Conservation (phyloP, 2,888 invertebrate species). For the Orthosia gothica region DNA sequence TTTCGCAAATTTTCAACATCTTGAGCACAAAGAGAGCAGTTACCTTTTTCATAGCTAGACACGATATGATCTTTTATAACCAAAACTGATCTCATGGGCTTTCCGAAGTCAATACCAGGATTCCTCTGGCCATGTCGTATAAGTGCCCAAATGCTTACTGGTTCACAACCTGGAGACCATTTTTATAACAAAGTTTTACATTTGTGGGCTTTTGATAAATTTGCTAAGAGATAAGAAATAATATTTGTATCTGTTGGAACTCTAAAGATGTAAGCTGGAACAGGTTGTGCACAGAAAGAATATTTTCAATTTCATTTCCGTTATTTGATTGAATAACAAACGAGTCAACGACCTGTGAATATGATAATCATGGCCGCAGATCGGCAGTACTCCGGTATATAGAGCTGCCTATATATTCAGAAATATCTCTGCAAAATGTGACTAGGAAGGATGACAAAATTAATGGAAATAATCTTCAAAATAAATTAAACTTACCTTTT, state of each 20-base stretch:
- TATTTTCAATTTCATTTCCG: neutral
- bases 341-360: neutral
- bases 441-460: neutral
- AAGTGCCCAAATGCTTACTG: slow-evolving; percentile 83
- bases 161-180: slow-evolving; percentile 79
- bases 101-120: slow-evolving; percentile 71
- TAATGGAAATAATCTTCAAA: neutral
- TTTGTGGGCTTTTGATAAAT: neutral
- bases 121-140: slow-evolving; percentile 81
- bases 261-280: neutral
- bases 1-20: slow-evolving; percentile 83
- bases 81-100: slow-evolving; percentile 77
- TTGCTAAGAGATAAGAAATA: neutral
- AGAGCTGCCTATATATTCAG: neutral
- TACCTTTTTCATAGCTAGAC: slow-evolving; percentile 79
- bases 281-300: neutral
- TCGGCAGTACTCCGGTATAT: neutral
- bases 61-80: slow-evolving; percentile 76
- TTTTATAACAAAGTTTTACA: neutral
- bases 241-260: neutral
- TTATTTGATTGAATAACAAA: neutral
- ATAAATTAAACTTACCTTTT: slow-evolving; percentile 23
- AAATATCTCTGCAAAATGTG: neutral
- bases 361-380: neutral
- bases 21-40: slow-evolving; percentile 84